Base-by-base conservation (phyloP, 2,797 vertebrate genomes). In the Lycodopsis pacificus region DNA sequence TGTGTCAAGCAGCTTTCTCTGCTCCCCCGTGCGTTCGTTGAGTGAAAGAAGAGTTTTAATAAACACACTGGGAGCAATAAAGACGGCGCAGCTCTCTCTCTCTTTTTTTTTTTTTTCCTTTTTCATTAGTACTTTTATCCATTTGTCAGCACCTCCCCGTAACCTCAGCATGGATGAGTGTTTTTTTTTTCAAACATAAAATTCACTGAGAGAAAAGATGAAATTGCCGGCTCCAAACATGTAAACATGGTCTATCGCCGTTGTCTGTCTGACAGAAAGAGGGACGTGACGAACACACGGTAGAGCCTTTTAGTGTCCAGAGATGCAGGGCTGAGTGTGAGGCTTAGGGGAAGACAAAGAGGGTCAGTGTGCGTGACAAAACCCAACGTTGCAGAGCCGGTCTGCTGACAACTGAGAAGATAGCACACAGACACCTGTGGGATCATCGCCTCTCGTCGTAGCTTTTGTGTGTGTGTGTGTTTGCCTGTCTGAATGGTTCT, bases 41-140 rank as follows among this genome's bases (percentile, higher is more conserved):
- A 77, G 65, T 64, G 65, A 89, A 76, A 76, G 77, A 86, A 77
- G 73, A 89, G 80, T 85, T 91, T 86, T 88, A 89, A 91, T 86
- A 87, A 86, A 91, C 85, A 89, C 46, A 84, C 85, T 70, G 73
- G 71, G 76, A 90, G 83, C 71, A 51, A 72, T 70, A 82, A 80
- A 74, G 34, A 79, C 27, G 46, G 56, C 15, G 62, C 77, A 8
- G 67, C 65, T 68, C 66, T 38, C 15, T 46, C 15, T 7, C 42
- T 15, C 42, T 42, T 3, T 25, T 25, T 25, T 25, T 80, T 48
- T 10, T 32, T 0, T 6, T 5, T 0, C 10, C 6, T 59, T 73
- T 72, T 80, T 64, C 59, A 64, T 82, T 73, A 65, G 22, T 73
- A 7, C 64, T 84, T 86, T 87, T 57, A 81, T 81, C 67, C 83